Conservation (phyloP, 2,113 vertebrate species). For the human region DNA sequence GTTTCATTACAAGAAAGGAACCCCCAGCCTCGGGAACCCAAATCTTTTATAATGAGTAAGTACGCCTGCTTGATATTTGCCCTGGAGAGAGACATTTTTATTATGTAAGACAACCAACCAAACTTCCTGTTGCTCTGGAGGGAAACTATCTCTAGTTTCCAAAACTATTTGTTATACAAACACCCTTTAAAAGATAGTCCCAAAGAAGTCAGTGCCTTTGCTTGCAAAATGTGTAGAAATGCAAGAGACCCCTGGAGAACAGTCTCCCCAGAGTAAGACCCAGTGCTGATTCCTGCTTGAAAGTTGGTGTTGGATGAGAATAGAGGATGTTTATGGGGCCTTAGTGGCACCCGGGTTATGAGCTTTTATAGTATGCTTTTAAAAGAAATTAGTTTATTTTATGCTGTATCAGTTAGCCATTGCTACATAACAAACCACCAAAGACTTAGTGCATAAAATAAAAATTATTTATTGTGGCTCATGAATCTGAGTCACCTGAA, state of each 20-base stretch:
- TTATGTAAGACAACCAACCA: not conserved
- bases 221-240: not conserved
- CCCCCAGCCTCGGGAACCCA: not conserved
- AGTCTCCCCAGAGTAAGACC: not conserved
- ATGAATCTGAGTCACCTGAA: not conserved
- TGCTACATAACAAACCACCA: not conserved
- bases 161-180: not conserved
- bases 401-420: not conserved
- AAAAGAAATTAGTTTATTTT: not conserved
- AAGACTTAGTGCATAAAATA: not conserved
- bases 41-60: not conserved
- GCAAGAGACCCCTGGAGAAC: not conserved
- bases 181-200: not conserved
- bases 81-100: not conserved
- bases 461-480: not conserved
- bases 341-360: not conserved
- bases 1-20: not conserved
- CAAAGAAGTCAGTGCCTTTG: not conserved
- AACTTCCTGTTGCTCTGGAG: not conserved
- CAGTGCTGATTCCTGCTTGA: not conserved
- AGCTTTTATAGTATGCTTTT: not conserved
- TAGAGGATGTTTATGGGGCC: not conserved
- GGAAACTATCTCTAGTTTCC: not conserved
- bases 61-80: not conserved
- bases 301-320: not conserved